These are phyloP conservation scores for Cirrhinus molitorella DNA, from an alignment of 2,797 vertebrate genomes.

Conservation along the genomic window DNA sequence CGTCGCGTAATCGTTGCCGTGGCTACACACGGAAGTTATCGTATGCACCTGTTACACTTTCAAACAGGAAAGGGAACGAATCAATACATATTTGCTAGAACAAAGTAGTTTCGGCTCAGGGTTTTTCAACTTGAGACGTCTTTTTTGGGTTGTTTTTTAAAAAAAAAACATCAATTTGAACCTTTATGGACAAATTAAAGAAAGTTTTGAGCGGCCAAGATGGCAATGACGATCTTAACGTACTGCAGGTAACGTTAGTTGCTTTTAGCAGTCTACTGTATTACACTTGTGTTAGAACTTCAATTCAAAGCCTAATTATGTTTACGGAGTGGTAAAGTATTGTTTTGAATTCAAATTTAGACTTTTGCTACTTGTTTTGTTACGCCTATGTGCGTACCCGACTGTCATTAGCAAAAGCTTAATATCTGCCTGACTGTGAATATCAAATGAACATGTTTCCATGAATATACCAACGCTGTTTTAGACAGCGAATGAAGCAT, in stretches of 20 bases:
- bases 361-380: not conserved
- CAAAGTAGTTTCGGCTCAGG: not conserved
- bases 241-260: constrained; percentile 70
- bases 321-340: not conserved
- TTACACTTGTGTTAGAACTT: not conserved
- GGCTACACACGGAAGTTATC: constrained; percentile 63
- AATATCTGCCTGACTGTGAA: not conserved
- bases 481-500: constrained; percentile 78
- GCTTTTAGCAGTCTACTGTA: not conserved
- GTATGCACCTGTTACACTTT: constrained; percentile 61
- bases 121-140: not conserved
- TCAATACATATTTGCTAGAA: not conserved
- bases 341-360: not conserved
- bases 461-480: constrained; percentile 14
- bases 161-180: not conserved
- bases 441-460: not conserved
- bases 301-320: too few relatives aligned
- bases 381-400: not conserved
- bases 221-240: constrained; percentile 61
- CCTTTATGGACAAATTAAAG: constrained; percentile 84
- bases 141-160: not conserved
- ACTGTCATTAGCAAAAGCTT: not conserved
- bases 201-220: constrained; percentile 67
- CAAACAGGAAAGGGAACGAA: constrained; percentile 54
- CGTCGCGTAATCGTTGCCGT: constrained; percentile 50